Evolutionary conservation across 1,140 invertebrate species (phyloP).

Genomic region (Cotesia chilonis): DNA sequence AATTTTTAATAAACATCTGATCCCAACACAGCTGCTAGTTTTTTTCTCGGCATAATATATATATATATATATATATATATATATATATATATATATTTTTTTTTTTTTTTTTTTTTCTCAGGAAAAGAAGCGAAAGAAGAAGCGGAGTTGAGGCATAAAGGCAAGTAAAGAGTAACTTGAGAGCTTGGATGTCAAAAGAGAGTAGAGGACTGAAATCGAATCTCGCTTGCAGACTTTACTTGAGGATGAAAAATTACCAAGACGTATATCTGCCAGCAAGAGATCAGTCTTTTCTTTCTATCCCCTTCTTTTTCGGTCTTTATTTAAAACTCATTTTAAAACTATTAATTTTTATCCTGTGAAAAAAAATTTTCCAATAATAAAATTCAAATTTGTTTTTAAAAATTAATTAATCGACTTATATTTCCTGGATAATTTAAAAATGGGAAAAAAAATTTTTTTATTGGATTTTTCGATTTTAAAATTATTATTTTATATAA

Average conservation of each 20-base stretch:
- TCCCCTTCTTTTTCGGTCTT: not conserved
- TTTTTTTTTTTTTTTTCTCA: constrained; percentile 12
- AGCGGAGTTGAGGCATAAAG: constrained; percentile 42
- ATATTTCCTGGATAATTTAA: too few species aligned
- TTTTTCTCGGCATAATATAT: not conserved
- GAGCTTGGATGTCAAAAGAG: constrained; percentile 24
- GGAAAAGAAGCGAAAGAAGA: constrained; percentile 44
- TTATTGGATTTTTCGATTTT: too few species aligned
- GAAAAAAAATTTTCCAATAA: too few species aligned
- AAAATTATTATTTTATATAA: too few species aligned
- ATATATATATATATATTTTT: too few species aligned
- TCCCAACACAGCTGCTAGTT: not conserved
- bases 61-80: too few species aligned
- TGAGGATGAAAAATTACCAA: constrained; percentile 42
- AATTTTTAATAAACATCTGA: constrained; percentile 25
- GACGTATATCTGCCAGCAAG: not conserved
- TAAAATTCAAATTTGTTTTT: too few species aligned
- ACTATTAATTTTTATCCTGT: constrained; percentile 9
- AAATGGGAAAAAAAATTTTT: too few species aligned
- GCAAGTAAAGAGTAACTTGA: constrained; percentile 23
- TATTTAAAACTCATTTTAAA: not conserved
- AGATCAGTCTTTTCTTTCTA: constrained; percentile 7
- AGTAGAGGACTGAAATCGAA: constrained; percentile 47
- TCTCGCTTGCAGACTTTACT: constrained; percentile 35
- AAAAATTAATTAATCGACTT: too few species aligned